A percentile compares a stretch with the other conserved stretches of the same genome.
Evolutionary conservation across 2,888 invertebrate species (phyloP).

Genomic region (Ormyrus rosae): DNA sequence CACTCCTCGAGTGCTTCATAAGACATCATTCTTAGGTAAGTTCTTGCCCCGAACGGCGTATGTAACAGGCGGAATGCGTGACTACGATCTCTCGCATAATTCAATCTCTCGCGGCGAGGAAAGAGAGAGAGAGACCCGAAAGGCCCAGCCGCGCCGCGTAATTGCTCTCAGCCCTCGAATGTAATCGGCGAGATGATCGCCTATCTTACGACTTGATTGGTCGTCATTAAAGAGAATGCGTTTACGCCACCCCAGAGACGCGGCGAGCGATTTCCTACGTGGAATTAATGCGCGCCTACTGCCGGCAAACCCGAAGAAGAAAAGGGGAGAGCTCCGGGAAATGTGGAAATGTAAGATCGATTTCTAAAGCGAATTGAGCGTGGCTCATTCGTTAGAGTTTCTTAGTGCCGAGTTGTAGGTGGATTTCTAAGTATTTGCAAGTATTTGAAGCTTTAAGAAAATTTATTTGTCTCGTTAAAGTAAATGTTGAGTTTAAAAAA

Average conservation of each 20-base stretch:
- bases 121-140: not conserved
- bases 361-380: not conserved
- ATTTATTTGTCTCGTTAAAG: no score
- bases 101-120: constrained; percentile 27
- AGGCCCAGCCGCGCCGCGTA: constrained; percentile 19
- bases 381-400: not conserved
- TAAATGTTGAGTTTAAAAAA: no score
- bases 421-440: no score
- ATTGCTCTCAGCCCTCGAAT: constrained; percentile 55
- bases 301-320: not conserved
- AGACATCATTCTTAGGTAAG: no score
- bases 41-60: no score
- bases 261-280: constrained; percentile 32
- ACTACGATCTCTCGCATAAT: constrained; percentile 19
- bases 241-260: constrained; percentile 72
- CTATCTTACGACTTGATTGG: constrained; percentile 73
- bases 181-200: constrained; percentile 74
- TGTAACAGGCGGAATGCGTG: not conserved
- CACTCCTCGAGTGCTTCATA: no score
- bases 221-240: constrained; percentile 74
- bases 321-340: not conserved
- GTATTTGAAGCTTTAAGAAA: no score
- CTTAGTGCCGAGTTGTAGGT: no score
- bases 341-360: constrained; percentile 2
- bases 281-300: constrained; percentile 33